These are phyloP conservation scores for Crepidodera aurea DNA, from an alignment of 2,888 invertebrate genomes.

Conservation along the genomic window DNA sequence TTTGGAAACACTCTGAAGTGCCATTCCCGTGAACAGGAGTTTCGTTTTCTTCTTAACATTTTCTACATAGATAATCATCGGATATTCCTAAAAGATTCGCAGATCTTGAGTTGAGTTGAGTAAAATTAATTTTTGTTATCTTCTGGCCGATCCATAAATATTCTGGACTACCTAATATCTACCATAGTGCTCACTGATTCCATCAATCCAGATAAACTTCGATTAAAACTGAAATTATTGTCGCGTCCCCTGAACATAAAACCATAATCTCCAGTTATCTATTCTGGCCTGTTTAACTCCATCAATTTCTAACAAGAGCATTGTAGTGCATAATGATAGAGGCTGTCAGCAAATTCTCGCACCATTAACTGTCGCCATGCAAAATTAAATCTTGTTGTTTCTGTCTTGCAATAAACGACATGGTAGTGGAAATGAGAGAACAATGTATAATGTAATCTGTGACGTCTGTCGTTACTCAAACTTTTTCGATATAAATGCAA, in stretches of 20 bases:
- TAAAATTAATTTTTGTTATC: too few species aligned
- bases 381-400: constrained; percentile 36
- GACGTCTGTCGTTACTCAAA: constrained; percentile 13
- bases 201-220: too few species aligned
- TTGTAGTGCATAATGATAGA: constrained; percentile 34
- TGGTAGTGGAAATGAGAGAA: constrained; percentile 1
- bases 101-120: too few species aligned
- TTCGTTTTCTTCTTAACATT: too few species aligned
- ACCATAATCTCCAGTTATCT: constrained; percentile 9
- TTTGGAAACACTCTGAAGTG: too few species aligned
- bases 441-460: constrained; percentile 23
- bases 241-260: background rate
- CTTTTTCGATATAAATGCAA: constrained; percentile 34
- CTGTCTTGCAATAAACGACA: background rate
- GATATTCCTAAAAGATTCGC: too few species aligned
- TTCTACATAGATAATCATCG: too few species aligned
- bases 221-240: too few species aligned
- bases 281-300: constrained; percentile 4
- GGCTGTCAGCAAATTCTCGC: constrained; percentile 39
- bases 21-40: too few species aligned
- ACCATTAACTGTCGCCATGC: constrained; percentile 35
- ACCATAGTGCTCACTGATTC: too few species aligned
- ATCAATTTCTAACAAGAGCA: constrained; percentile 14
- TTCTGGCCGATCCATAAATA: too few species aligned
- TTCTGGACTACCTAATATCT: too few species aligned